Evolutionary conservation across 2,113 vertebrate species (phyloP).

Genomic region (Zapus hudsonius): DNA sequence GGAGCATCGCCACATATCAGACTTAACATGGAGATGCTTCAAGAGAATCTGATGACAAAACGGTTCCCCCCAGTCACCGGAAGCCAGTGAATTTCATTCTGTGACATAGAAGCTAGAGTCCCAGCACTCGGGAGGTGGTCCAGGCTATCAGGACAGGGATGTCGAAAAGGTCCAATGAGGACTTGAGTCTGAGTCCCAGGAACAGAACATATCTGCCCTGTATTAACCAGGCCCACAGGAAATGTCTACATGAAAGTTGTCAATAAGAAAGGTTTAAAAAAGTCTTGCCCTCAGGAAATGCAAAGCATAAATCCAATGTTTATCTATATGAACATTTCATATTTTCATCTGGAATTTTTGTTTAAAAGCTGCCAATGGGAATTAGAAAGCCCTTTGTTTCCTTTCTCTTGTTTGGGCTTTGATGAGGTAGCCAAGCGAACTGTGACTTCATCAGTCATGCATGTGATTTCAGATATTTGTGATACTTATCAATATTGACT

Average conservation of each 20-base stretch:
- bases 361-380: slow-evolving; percentile 12
- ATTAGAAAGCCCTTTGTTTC: slow-evolving; percentile 7
- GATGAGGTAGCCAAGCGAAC: neutral
- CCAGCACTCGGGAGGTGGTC: neutral
- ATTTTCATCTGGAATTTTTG: slow-evolving; percentile 37
- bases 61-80: neutral
- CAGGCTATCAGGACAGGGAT: neutral
- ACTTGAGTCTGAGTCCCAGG: neutral
- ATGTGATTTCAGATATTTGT: slow-evolving; percentile 27
- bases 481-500: neutral
- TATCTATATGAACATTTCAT: neutral
- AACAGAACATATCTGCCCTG: neutral
- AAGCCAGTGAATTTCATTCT: neutral
- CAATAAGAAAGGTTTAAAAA: no score
- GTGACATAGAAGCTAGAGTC: neutral
- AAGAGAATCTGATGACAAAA: neutral
- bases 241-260: neutral
- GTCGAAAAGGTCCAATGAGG: neutral
- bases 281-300: neutral
- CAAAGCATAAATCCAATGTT: neutral
- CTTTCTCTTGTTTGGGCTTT: neutral
- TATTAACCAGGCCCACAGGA: neutral
- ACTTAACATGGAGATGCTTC: neutral
- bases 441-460: neutral
- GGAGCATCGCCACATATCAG: neutral